These are phyloP conservation scores for Portevinia maculata DNA, from an alignment of 2,888 invertebrate species.

Conservation along the genomic window DNA sequence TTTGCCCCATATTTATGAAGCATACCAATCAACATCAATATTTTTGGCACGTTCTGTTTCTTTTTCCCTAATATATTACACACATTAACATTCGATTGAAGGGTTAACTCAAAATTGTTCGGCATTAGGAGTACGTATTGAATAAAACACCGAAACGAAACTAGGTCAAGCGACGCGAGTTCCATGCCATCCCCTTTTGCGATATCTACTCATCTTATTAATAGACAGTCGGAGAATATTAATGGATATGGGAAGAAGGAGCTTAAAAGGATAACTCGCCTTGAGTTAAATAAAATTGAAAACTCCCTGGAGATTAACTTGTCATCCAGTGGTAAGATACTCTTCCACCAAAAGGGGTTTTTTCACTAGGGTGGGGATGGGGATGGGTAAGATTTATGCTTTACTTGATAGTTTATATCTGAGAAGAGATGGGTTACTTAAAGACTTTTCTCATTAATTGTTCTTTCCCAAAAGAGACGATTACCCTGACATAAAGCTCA, in stretches of 20 bases:
- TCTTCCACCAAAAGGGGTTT: no score
- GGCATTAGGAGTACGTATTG: neutral
- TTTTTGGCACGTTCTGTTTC: no score
- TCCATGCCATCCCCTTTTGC: neutral
- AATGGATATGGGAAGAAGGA: neutral
- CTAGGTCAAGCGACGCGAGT: neutral
- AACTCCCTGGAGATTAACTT: neutral
- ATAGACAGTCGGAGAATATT: neutral
- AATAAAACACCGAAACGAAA: neutral
- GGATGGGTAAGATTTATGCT: no score
- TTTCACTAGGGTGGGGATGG: no score
- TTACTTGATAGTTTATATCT: no score
- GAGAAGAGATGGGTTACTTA: no score
- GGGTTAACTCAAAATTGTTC: neutral
- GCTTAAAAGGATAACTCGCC: constrained; percentile 1
- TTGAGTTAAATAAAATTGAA: neutral
- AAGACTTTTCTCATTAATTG: no score
- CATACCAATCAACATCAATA: no score
- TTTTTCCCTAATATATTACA: neutral
- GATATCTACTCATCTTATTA: neutral
- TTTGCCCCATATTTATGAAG: no score
- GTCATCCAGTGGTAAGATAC: neutral
- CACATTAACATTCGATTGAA: neutral
- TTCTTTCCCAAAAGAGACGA: no score
- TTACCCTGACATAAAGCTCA: no score